Conservation (phyloP, 2,888 invertebrate species). For the Rhaphigaster nebulosa region DNA sequence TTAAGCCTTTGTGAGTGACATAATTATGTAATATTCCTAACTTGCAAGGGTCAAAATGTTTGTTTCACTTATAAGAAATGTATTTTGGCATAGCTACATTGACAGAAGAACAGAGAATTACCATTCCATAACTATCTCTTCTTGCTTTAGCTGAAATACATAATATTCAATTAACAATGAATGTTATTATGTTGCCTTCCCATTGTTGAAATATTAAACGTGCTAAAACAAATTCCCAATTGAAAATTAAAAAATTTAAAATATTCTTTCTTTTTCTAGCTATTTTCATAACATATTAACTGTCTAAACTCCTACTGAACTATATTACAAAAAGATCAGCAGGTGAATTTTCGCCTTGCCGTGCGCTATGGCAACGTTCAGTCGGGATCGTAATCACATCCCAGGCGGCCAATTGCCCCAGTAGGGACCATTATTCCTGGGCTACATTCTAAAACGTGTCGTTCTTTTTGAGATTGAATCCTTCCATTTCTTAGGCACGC, state of each 20-base stretch:
- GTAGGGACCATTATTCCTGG: not conserved
- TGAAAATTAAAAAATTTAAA: not conserved
- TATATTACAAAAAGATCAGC: not conserved
- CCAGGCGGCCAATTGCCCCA: not conserved
- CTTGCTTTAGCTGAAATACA: too few relatives aligned
- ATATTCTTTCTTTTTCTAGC: not conserved
- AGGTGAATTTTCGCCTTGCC: not conserved
- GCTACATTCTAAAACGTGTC: slow-evolving; percentile 27
- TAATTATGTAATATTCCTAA: too few relatives aligned
- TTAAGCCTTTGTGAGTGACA: too few relatives aligned
- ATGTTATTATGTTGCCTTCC: too few relatives aligned
- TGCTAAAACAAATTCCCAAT: too few relatives aligned
- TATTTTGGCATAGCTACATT: too few relatives aligned
- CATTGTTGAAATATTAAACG: too few relatives aligned
- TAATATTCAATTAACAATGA: too few relatives aligned
- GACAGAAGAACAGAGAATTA: too few relatives aligned
- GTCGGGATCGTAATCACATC: not conserved
- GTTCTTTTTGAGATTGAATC: not conserved
- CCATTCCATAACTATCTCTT: too few relatives aligned
- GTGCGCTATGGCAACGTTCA: not conserved
- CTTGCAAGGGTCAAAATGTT: too few relatives aligned
- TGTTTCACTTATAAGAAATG: too few relatives aligned
- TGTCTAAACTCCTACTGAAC: not conserved
- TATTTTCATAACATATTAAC: not conserved
- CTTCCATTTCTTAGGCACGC: not conserved